Percentiles rank a stretch among this genome's conserved stretches.
Evolutionary conservation across 2,113 vertebrate genomes (phyloP).

Genomic region (Toxotes jaculatrix): DNA sequence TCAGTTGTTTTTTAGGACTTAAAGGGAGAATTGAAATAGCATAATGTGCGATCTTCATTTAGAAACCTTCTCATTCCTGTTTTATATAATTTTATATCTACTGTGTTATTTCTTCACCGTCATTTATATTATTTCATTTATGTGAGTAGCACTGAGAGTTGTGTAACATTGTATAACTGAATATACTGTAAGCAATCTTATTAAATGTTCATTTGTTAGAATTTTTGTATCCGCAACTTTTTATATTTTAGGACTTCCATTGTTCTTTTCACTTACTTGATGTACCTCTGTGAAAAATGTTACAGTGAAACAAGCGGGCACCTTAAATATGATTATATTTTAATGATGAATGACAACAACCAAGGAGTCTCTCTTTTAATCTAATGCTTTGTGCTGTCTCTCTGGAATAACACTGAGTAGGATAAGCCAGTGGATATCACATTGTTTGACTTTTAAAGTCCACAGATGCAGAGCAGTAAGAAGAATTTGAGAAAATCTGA

Average conservation of each 20-base stretch:
- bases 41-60: conserved; percentile 37
- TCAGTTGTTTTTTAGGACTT: conserved; percentile 27
- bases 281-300: not conserved
- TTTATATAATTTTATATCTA: conserved; percentile 65
- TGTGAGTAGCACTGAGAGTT: conserved; percentile 29
- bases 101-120: conserved; percentile 26
- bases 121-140: conserved; percentile 20
- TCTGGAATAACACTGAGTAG: conserved; percentile 3
- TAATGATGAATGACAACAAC: not conserved
- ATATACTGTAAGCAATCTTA: conserved; percentile 49
- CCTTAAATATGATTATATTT: conserved; percentile 2
- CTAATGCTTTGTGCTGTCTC: conserved; percentile 6
- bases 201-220: conserved; percentile 68
- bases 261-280: not conserved
- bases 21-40: conserved; percentile 21
- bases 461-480: conserved; percentile 23
- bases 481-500: conserved; percentile 22
- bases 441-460: conserved; percentile 40
- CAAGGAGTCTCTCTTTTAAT: not conserved
- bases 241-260: not conserved
- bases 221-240: conserved; percentile 1
- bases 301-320: not conserved
- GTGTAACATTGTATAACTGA: conserved; percentile 37
- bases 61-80: not conserved
- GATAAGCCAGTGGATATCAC: conserved; percentile 21